These are phyloP conservation scores for Caenorhabditis uteleia DNA, from an alignment of 2,888 invertebrate species.

Conservation along the genomic window DNA sequence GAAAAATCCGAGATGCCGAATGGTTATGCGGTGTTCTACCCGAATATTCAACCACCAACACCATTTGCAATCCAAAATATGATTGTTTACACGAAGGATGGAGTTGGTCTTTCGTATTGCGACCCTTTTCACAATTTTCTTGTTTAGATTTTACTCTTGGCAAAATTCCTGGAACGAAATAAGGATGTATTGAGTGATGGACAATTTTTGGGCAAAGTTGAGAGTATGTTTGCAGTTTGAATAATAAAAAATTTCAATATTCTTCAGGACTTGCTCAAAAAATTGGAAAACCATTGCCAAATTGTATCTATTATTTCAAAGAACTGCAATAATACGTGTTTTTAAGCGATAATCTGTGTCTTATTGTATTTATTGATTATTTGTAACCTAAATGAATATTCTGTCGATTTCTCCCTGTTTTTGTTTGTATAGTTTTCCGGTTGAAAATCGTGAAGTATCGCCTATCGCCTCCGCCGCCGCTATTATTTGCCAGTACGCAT, in stretches of 20 bases:
- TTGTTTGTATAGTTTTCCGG: too few species aligned
- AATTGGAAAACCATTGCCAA: slow-evolving; percentile 7
- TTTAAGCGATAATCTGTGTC: neutral
- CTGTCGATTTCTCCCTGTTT: too few species aligned
- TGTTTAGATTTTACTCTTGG: too few species aligned
- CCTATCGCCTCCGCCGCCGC: too few species aligned
- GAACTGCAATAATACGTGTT: slow-evolving; percentile 10
- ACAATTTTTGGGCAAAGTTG: neutral
- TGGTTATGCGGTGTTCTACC: slow-evolving; percentile 24
- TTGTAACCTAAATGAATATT: neutral
- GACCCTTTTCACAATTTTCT: too few species aligned
- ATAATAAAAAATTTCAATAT: too few species aligned
- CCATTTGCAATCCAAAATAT: slow-evolving; percentile 1
- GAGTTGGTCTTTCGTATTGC: too few species aligned
- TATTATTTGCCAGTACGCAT: too few species aligned
- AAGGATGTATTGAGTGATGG: too few species aligned
- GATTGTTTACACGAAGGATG: slow-evolving; percentile 5
- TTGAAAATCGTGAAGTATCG: too few species aligned
- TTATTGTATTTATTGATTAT: neutral
- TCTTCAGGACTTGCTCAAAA: slow-evolving; percentile 3
- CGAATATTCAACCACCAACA: slow-evolving; percentile 3
- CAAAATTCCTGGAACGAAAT: too few species aligned
- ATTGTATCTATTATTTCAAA: slow-evolving; percentile 10
- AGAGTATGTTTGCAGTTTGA: neutral
- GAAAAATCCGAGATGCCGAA: slow-evolving; percentile 9